Evolutionary conservation across 1,140 invertebrate species (phyloP).

Genomic region (Procambarus virginalis): DNA sequence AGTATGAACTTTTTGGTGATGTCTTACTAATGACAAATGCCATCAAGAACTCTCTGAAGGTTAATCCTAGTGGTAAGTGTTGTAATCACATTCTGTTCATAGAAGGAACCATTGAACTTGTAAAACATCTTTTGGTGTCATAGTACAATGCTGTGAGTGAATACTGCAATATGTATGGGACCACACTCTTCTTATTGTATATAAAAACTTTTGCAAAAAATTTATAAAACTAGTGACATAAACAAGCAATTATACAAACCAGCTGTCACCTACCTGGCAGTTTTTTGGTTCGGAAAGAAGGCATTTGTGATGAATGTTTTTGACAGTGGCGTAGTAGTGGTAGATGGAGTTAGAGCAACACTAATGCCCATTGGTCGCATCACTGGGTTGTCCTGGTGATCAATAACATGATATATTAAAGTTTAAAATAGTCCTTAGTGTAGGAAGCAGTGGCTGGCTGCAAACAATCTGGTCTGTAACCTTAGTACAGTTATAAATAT

Average conservation of each 20-base stretch:
- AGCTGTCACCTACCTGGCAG: conserved; percentile 80
- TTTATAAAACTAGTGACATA: not conserved
- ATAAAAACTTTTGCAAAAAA: too few species aligned
- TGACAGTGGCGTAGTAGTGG: conserved; percentile 84
- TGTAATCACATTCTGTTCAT: not conserved
- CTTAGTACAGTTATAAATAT: not conserved
- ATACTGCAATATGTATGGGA: too few species aligned
- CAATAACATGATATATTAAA: conserved; percentile 27
- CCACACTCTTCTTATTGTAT: too few species aligned
- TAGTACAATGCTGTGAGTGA: too few species aligned
- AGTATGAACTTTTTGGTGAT: conserved; percentile 90
- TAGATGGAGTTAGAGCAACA: conserved; percentile 84
- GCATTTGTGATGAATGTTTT: conserved; percentile 98
- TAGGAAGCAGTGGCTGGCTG: not conserved
- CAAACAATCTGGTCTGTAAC: not conserved
- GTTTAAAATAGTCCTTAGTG: not conserved
- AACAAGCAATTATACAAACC: not conserved
- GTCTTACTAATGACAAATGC: conserved; percentile 92
- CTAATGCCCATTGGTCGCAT: conserved; percentile 87
- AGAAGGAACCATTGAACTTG: not conserved
- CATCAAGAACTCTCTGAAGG: conserved; percentile 87
- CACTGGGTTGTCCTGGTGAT: conserved; percentile 81
- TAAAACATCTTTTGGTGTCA: too few species aligned
- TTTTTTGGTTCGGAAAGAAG: conserved; percentile 96
- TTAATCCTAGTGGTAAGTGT: conserved; percentile 76